Percentiles rank a stretch among this genome's conserved stretches.
phyloP scores from a whole-genome alignment of 2,888 invertebrate genomes.

The Drosophila flavopinicola region DNA sequence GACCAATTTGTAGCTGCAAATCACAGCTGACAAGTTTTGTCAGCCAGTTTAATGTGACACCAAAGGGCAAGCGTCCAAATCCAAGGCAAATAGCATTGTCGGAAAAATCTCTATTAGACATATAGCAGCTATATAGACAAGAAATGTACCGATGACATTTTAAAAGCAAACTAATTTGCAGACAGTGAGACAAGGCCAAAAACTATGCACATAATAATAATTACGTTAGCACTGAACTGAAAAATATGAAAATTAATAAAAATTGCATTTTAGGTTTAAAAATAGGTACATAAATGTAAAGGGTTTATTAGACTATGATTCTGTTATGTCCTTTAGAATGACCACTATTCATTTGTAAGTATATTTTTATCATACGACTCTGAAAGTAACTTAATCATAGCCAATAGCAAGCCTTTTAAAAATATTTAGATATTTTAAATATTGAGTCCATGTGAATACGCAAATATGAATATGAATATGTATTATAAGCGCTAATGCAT shows the following conservation, averaged over 20 bases:
- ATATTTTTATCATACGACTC: no score
- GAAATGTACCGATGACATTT: conserved; percentile 55
- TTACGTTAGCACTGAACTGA: conserved; percentile 11
- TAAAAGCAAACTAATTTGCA: conserved; percentile 44
- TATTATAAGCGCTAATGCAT: neutral
- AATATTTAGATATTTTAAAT: no score
- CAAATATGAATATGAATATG: neutral
- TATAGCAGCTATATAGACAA: neutral
- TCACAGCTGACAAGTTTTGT: conserved; percentile 19
- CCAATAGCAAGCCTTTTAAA: no score
- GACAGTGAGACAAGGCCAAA: conserved; percentile 19
- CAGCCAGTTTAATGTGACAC: conserved; percentile 40
- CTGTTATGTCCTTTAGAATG: no score
- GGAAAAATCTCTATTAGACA: conserved; percentile 27
- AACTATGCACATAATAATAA: conserved; percentile 16
- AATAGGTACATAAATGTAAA: neutral
- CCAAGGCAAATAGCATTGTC: conserved; percentile 45
- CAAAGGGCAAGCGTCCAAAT: conserved; percentile 58
- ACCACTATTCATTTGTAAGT: no score
- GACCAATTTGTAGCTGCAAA: conserved; percentile 15
- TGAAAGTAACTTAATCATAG: no score
- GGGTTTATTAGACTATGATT: no score
- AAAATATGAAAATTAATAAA: neutral
- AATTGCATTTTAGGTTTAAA: neutral
- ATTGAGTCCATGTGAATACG: conserved; percentile 32